Conservation (phyloP, 1,140 invertebrate species). For the Drosophila ambigua region DNA sequence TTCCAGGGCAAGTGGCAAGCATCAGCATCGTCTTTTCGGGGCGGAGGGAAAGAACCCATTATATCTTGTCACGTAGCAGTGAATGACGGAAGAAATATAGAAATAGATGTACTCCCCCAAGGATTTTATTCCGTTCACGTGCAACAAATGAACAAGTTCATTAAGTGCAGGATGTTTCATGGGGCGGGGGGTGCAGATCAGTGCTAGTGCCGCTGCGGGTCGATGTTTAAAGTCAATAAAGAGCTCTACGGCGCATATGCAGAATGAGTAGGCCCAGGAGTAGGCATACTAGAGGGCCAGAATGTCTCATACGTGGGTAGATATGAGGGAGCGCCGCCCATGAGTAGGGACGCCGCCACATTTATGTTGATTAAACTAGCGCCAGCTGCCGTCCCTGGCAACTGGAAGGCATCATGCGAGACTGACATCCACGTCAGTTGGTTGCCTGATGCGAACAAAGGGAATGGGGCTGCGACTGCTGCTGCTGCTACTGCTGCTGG, state of each 20-base stretch:
- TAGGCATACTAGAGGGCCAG: too few relatives aligned
- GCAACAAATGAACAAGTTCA: conserved; percentile 75
- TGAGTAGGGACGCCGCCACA: conserved; percentile 16
- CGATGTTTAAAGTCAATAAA: conserved; percentile 52
- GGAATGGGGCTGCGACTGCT: conserved; percentile 1
- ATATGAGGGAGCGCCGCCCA: too few relatives aligned
- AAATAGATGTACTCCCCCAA: conserved; percentile 58
- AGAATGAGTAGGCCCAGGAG: conserved; percentile 30
- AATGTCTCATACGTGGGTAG: conserved; percentile 14
- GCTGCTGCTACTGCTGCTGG: too few relatives aligned
- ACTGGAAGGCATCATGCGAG: conserved; percentile 4
- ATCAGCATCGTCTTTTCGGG: conserved; percentile 18
- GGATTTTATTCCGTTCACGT: conserved; percentile 63
- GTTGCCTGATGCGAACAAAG: conserved; percentile 20
- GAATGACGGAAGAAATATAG: conserved; percentile 57
- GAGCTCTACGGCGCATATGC: conserved; percentile 44
- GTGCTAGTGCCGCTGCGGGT: conserved; percentile 25
- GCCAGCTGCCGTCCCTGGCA: conserved; percentile 32
- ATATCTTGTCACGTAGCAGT: conserved; percentile 45
- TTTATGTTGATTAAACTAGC: conserved; percentile 70
- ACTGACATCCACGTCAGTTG: conserved; percentile 21
- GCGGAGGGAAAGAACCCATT: not conserved
- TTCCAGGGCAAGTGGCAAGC: conserved; percentile 20
- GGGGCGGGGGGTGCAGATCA: conserved; percentile 7
- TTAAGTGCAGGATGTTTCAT: conserved; percentile 49